Percentiles rank a stretch among this genome's conserved stretches.
Conservation (phyloP, 1,140 invertebrate species). For the Bilobella aurantiaca region DNA sequence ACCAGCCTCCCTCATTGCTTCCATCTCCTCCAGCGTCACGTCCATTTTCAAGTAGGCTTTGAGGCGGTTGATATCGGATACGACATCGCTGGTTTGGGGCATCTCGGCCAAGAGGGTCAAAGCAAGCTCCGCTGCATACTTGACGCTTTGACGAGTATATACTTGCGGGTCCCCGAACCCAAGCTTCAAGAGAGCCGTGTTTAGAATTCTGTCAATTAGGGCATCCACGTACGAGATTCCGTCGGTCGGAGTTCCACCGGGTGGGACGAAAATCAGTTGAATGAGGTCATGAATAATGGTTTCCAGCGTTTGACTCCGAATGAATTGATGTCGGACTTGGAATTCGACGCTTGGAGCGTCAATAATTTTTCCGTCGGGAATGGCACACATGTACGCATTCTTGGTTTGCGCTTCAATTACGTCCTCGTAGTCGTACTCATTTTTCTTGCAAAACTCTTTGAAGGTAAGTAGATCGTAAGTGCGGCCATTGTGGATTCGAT, state of each 20-base stretch:
- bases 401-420: slow-evolving; percentile 1
- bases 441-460: slow-evolving; percentile 6
- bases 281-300: neutral
- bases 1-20: neutral
- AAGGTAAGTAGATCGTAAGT: slow-evolving; percentile 14
- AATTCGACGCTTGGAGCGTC: slow-evolving; percentile 15
- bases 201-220: slow-evolving; percentile 1
- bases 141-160: slow-evolving; percentile 1
- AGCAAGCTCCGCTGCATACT: slow-evolving; percentile 3
- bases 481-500: slow-evolving; percentile 3
- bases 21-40: neutral
- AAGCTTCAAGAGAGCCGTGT: slow-evolving; percentile 2
- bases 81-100: neutral
- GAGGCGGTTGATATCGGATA: slow-evolving; percentile 7
- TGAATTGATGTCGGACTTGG: neutral
- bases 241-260: neutral
- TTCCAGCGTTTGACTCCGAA: slow-evolving; percentile 3
- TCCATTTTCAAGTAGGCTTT: slow-evolving; percentile 7
- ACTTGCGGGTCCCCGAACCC: neutral
- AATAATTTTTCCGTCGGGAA: neutral
- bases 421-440: slow-evolving; percentile 6
- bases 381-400: slow-evolving; percentile 4
- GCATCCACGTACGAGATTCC: neutral
- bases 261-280: neutral
- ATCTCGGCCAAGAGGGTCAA: slow-evolving; percentile 6